Evolutionary conservation across 1,140 invertebrate species (phyloP), one percentile per base, ranked within the genome.

Genomic region (Agrilus planipennis): DNA sequence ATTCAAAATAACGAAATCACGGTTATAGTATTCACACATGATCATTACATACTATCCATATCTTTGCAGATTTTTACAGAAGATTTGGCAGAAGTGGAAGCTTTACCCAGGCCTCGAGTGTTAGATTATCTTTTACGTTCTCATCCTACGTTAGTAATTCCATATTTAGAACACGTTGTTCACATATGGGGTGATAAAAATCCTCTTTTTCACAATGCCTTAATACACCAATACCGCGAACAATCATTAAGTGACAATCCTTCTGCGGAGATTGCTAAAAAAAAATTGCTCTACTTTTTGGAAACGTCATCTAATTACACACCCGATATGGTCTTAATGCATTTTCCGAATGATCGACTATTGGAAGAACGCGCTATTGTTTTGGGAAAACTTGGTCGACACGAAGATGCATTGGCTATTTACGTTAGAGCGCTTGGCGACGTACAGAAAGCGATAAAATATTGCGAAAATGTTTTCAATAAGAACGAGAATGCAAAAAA

Each of bases 91-190:
- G 89, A 92, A 74, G 84, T 90, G 0, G 89, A 95, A 62, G 73
- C 79, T 25, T 65, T 97, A 14, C 89, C 93, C 0, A 70, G 92
- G 42, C 79, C 89, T 22, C 78, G 84, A 63, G 81, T 98, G 12
- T 62, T 96, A 17, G 85, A 94, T 56, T 96, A 86, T 65, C 62
- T 99, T 4, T 66, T 89, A 2, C 76, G 79, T 52, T 83, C 78
- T 44, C 84, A 90, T 46, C 79, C 84, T 45, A 57, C 73, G 34
- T 63, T 93, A 16, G 84, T 90, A 0, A 88, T 95, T 57, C 82
- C 85, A 1, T 99, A 98, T 63, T 64, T 97, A 64, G 91, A 98
- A 60, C 90, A 98, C 61, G 75, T 97, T 0, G 89, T 99, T 16
- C 71, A 83, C 45, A 73, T 77, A 6, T 96, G 91, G 88, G 73